These are phyloP conservation scores for Andinoacara biseriatus DNA, from an alignment of 2,113 vertebrate species.

Conservation along the genomic window DNA sequence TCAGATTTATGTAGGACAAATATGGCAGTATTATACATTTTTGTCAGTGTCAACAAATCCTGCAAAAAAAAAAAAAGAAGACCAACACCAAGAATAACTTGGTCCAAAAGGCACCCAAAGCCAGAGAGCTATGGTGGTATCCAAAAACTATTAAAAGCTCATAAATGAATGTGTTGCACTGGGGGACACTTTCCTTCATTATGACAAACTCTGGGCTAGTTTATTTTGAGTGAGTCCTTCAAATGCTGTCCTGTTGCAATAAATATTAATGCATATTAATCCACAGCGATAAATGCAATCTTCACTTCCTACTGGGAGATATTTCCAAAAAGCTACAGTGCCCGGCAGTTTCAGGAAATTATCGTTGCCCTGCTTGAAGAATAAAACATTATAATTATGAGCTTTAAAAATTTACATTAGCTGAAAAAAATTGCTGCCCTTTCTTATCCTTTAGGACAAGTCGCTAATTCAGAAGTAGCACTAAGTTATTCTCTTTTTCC, in stretches of 20 bases:
- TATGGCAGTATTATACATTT: neutral
- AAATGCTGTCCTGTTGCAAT: neutral
- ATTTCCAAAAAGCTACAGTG: neutral
- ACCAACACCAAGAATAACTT: neutral
- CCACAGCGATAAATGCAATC: neutral
- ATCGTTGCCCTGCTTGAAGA: conserved; percentile 1
- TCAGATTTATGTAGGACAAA: conserved; percentile 7
- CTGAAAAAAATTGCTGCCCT: neutral
- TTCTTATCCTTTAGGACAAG: neutral
- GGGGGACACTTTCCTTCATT: neutral
- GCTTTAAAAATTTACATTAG: conserved; percentile 7
- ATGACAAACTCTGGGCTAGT: neutral
- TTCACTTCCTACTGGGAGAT: neutral
- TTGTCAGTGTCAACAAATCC: conserved; percentile 16
- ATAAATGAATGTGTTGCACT: neutral
- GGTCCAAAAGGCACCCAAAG: neutral
- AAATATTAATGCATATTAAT: neutral
- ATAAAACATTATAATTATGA: conserved; percentile 4
- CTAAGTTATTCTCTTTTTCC: neutral
- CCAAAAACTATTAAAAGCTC: neutral
- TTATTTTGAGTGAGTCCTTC: neutral
- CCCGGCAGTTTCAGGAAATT: neutral
- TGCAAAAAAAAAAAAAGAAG: neutral
- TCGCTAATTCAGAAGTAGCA: neutral
- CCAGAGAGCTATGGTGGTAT: neutral